Evolutionary conservation across 2,797 vertebrate species (phyloP).

Genomic region (Emys orbicularis): DNA sequence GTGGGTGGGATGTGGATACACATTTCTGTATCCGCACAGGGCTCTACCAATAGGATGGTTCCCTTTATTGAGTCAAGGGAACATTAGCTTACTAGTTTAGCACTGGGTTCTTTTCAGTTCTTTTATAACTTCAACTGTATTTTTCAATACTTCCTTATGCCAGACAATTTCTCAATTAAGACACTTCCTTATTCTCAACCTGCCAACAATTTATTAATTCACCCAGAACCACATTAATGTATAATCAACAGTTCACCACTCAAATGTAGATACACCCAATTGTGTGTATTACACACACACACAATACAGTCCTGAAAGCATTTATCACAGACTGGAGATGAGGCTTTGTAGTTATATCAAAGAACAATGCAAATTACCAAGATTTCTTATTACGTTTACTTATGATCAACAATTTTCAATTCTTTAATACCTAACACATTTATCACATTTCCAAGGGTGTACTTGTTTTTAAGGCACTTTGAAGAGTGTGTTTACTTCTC

Average conservation of each 20-base stretch:
- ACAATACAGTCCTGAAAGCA: not conserved
- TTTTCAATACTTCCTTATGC: not conserved
- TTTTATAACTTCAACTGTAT: not conserved
- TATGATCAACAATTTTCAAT: not conserved
- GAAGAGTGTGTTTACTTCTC: not conserved
- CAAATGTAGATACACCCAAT: not conserved
- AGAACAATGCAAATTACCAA: not conserved
- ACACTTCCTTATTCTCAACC: not conserved
- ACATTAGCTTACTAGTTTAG: not conserved
- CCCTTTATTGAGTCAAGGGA: not conserved
- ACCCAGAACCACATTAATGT: not conserved
- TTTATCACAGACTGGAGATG: not conserved
- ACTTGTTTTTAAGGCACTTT: not conserved
- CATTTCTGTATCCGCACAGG: too few relatives aligned
- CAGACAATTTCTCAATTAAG: too few relatives aligned
- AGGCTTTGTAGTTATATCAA: not conserved
- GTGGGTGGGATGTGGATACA: too few relatives aligned
- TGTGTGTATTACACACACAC: not conserved
- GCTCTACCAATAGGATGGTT: too few relatives aligned
- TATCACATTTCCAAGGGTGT: not conserved
- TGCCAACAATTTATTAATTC: not conserved
- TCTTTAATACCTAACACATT: not conserved
- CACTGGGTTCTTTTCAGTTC: not conserved
- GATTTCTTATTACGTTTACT: not conserved
- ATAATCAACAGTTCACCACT: not conserved